Base-by-base conservation (phyloP, 1,140 invertebrate genomes). In the Tetramorium simillimum region DNA sequence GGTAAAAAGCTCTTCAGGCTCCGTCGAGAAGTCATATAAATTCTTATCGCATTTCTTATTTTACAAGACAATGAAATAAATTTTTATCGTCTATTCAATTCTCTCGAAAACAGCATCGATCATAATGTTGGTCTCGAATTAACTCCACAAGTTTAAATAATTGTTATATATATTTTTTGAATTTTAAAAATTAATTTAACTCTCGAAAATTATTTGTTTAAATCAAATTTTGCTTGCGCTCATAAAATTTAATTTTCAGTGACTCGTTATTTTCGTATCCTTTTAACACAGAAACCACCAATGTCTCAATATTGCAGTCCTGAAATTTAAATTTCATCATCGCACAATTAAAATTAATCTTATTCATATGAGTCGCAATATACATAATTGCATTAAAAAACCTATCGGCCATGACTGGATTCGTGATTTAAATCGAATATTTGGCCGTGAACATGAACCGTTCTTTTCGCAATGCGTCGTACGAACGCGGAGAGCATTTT, bases 1-100 rank as follows among this genome's bases (percentile, higher is more conserved):
- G 93, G 93, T 94, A 93, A 92, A 58, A 18, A 28, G 63, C 2
- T 49, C 3, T 63, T 28, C 18, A 24, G 2, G 7, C 12, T 33
- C 3, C 4, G 1, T 12, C n/a, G 12, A 43, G 37, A n/a, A 46
- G 0, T 43, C 16, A 16, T 14, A 4, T 14, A 0, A 63, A 67
- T 3, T 40, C 24, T 10, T 49, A 14, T 10, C 21, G 5, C 16
- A 53, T 73, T 2, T n/a, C n/a, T 1, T 56, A 46, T 14, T 14
- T 46, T 46, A 3, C 14, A 46, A 46, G 10, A 46, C 7, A 24
- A 24, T 21, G 3, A 56, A 16, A 37, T 40, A n/a, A 43, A 24
- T 24, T 14, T 43, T 75, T 6, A 40, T 56, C 10, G 5, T 40
- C 3, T 40, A 40, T 24, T 69, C 24, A 24, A 69, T 21, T 5